Base-by-base conservation (phyloP, 2,113 vertebrate species). In the Phyllopteryx taeniolatus region DNA sequence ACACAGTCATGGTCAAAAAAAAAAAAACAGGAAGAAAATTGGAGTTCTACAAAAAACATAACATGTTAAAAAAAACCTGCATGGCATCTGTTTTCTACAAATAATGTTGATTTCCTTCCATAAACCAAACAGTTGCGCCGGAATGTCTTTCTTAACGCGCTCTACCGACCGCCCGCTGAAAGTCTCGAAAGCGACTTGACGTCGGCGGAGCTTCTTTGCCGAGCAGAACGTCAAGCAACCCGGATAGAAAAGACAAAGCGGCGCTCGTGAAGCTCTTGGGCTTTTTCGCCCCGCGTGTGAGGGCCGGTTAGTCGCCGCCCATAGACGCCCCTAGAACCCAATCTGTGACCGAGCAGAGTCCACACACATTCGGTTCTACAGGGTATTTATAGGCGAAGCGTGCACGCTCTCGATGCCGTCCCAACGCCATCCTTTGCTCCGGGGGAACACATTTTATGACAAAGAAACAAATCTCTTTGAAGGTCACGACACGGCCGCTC, bases 281-380 rank as follows among this genome's bases (percentile, higher is more conserved):
- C 39, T 42, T 42, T 42, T 42, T 42, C 35, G 27, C 19, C 35
- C 17, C 12, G 19, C 62, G n/a, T 10, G 64, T 84, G 86, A 87
- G 63, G 0, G 87, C 84, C 79, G 88, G 72, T 83, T 76, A 82
- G 78, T 89, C 90, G 31, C 83, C 85, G 15, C 88, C 87, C 88
- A 89, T 88, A 89, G 90, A 91, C 90, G 89, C 90, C 90, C 90
- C 86, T 75, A 91, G 90, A 91, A 90, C 90, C 90, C 90, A 91
- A 91, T 90, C 90, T 90, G 90, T 91, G 88, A 90, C 83, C 10
- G 73, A 81, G 76, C 79, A 80, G 85, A 79, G 81, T 89, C 87
- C 90, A 89, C 90, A 91, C 89, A 91, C 90, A 91, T 91, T 91
- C 88, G 90, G 90, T 91, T 91, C 90, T 91, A 91, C 90, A 91